Percentiles rank a stretch among this genome's conserved stretches.
Evolutionary conservation across 1,140 invertebrate species (phyloP).

Genomic region (Megalonaias nervosa): DNA sequence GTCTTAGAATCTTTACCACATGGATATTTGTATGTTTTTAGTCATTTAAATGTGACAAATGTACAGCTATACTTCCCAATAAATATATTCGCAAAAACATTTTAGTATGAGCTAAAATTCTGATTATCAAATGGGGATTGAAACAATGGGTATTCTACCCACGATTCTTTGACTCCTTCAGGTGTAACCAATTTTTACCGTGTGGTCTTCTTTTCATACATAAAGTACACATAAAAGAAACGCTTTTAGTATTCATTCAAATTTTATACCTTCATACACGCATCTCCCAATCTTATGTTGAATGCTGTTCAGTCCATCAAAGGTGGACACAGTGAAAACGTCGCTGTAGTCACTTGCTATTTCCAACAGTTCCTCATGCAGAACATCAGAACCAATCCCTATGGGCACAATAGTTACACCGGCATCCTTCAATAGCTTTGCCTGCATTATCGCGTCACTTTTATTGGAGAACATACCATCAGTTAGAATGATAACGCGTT

Average conservation of each 20-base stretch:
- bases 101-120: no score
- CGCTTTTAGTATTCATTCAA: background rate
- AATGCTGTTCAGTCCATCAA: conserved; percentile 10
- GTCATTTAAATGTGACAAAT: no score
- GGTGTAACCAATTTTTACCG: no score
- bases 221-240: no score
- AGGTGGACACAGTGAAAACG: conserved; percentile 8
- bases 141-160: no score
- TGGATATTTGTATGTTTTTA: no score
- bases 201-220: no score
- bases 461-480: conserved; percentile 12
- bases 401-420: conserved; percentile 5
- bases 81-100: no score
- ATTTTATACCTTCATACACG: conserved; percentile 9
- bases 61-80: no score
- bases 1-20: no score
- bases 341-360: background rate
- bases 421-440: background rate
- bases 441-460: background rate
- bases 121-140: no score
- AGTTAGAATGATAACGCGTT: conserved; percentile 7
- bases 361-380: conserved; percentile 7
- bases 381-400: background rate
- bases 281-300: conserved; percentile 1
- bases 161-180: no score